These are phyloP conservation scores for Homalodisca vitripennis DNA, from an alignment of 1,140 invertebrate genomes.

Conservation along the genomic window DNA sequence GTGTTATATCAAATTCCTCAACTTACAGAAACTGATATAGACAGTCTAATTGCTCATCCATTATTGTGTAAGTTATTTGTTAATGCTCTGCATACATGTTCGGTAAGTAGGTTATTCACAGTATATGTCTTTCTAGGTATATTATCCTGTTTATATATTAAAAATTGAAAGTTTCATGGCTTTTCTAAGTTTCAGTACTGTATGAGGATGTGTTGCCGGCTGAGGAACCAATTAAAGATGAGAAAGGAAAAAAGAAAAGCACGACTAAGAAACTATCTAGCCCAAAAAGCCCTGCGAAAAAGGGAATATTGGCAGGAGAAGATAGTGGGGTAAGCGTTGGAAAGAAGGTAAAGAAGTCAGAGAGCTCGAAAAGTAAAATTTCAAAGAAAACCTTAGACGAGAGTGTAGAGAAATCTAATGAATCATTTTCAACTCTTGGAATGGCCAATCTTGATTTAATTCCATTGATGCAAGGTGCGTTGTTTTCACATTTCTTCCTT, in stretches of 20 bases:
- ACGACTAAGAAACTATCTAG: background rate
- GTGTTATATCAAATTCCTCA: background rate
- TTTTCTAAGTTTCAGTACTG: background rate
- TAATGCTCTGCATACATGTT: background rate
- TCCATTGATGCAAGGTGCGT: background rate
- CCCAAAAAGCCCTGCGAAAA: too few species aligned
- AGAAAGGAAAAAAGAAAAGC: background rate
- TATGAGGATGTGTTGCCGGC: background rate
- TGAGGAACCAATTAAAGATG: background rate
- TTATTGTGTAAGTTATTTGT: background rate
- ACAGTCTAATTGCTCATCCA: background rate
- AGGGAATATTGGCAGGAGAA: too few species aligned
- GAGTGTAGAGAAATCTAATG: background rate
- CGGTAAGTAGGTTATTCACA: background rate
- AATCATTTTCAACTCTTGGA: background rate
- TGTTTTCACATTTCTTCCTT: background rate
- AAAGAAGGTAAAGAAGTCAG: background rate
- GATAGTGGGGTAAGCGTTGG: background rate
- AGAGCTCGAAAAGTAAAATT: background rate
- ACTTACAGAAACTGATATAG: background rate
- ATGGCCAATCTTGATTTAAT: background rate
- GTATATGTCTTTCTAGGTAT: background rate
- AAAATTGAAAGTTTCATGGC: background rate
- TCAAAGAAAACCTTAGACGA: background rate
- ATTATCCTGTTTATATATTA: background rate